Conservation (phyloP, 2,888 invertebrate genomes). For the Dilophus febrilis region DNA sequence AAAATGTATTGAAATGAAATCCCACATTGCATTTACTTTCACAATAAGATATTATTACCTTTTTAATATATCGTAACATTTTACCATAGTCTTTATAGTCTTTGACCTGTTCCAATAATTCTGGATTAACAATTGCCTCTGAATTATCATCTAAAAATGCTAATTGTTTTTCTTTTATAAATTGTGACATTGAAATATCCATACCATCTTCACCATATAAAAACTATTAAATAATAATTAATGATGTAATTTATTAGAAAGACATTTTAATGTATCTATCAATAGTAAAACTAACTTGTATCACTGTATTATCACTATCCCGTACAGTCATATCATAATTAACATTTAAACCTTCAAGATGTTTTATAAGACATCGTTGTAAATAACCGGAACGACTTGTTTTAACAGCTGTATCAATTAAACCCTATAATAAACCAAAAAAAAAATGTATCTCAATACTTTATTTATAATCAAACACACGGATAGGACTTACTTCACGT, state of each 20-base stretch:
- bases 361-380: slow-evolving; percentile 92
- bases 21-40: slow-evolving; percentile 3
- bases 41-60: slow-evolving; percentile 20
- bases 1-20: no score
- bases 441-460: slow-evolving; percentile 6
- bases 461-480: not conserved
- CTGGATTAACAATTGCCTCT: slow-evolving; percentile 41
- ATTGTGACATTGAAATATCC: slow-evolving; percentile 77
- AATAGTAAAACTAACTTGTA: slow-evolving; percentile 42
- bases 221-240: slow-evolving; percentile 35
- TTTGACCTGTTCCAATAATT: slow-evolving; percentile 40
- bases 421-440: slow-evolving; percentile 40
- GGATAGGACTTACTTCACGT: slow-evolving; percentile 60
- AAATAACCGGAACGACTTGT: slow-evolving; percentile 97
- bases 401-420: slow-evolving; percentile 99
- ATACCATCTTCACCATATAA: slow-evolving; percentile 87
- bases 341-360: slow-evolving; percentile 87
- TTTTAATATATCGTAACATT: slow-evolving; percentile 39
- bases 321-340: slow-evolving; percentile 90
- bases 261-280: not conserved
- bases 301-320: slow-evolving; percentile 81
- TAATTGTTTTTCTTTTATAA: slow-evolving; percentile 57
- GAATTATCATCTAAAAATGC: slow-evolving; percentile 70
- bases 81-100: slow-evolving; percentile 33
- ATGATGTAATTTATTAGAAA: not conserved